Evolutionary conservation across 1,140 invertebrate genomes (phyloP).

Genomic region (Asobara japonica): DNA sequence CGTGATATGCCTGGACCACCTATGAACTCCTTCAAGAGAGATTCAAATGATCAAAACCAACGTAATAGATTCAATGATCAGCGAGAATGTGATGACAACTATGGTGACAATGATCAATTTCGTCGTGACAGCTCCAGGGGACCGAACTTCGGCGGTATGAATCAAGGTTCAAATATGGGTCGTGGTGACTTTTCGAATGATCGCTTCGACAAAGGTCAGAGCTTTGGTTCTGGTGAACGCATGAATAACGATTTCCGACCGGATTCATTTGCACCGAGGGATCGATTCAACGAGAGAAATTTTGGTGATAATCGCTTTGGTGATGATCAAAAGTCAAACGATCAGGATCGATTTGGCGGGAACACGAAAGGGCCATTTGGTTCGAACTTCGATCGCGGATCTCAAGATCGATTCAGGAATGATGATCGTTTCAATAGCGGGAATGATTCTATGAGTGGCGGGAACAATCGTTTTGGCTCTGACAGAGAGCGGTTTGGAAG

Average conservation of each 20-base stretch:
- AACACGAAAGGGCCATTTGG: constrained; percentile 43
- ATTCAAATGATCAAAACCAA: constrained; percentile 7
- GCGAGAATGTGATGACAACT: constrained; percentile 17
- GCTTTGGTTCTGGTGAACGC: constrained; percentile 27
- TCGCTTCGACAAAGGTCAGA: constrained; percentile 20
- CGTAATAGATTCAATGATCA: constrained; percentile 23
- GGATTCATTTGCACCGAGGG: constrained; percentile 42
- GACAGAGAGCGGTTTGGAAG: constrained; percentile 33
- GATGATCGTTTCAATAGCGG: constrained; percentile 32
- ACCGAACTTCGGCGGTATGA: background rate
- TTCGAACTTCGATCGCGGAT: constrained; percentile 36
- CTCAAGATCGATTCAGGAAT: constrained; percentile 19
- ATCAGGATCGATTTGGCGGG: constrained; percentile 40
- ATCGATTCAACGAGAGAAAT: constrained; percentile 35
- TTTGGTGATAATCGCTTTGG: constrained; percentile 20
- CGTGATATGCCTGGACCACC: constrained; percentile 3
- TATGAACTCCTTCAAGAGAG: constrained; percentile 1
- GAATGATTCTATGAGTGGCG: no score
- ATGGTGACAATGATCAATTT: constrained; percentile 32
- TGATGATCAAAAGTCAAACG: constrained; percentile 34
- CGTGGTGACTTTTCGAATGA: constrained; percentile 19
- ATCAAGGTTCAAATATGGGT: constrained; percentile 11
- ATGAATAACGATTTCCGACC: constrained; percentile 39
- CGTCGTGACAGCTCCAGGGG: constrained; percentile 21
- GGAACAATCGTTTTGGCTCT: no score